These are phyloP conservation scores for Allophyes oxyacanthae DNA, from an alignment of 2,888 invertebrate species.

Conservation along the genomic window DNA sequence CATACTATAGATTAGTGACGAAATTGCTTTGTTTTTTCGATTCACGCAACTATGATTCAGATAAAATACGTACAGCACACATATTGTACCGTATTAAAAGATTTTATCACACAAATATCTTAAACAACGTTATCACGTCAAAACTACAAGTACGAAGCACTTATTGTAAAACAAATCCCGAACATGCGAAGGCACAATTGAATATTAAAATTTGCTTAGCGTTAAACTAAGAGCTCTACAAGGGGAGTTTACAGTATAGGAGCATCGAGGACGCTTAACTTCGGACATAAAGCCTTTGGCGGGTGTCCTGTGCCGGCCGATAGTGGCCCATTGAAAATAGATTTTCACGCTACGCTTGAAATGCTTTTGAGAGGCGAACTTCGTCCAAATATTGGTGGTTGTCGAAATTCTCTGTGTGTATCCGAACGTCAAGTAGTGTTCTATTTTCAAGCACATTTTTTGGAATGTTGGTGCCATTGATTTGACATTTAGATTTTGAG, in stretches of 20 bases:
- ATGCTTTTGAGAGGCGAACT: slow-evolving; percentile 79
- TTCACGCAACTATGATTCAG: slow-evolving; percentile 1
- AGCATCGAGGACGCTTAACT: slow-evolving; percentile 82
- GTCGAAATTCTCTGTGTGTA: slow-evolving; percentile 56
- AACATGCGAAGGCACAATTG: slow-evolving; percentile 82
- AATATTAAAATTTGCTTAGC: slow-evolving; percentile 88
- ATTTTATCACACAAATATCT: slow-evolving; percentile 3
- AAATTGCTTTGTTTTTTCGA: too few species aligned
- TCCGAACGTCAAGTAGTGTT: slow-evolving; percentile 51
- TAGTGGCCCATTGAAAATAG: slow-evolving; percentile 89
- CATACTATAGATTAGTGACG: too few species aligned
- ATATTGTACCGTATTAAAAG: neutral
- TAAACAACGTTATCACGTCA: slow-evolving; percentile 12
- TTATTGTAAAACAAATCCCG: slow-evolving; percentile 51
- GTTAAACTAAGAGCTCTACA: slow-evolving; percentile 76
- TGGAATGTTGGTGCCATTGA: slow-evolving; percentile 23
- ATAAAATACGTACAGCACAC: neutral
- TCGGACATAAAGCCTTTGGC: slow-evolving; percentile 83
- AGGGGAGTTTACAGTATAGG: slow-evolving; percentile 77
- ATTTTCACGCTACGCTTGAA: slow-evolving; percentile 85
- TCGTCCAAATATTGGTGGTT: slow-evolving; percentile 79
- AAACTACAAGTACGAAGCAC: slow-evolving; percentile 33
- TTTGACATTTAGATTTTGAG: slow-evolving; percentile 26
- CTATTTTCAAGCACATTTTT: slow-evolving; percentile 46
- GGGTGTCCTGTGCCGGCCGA: slow-evolving; percentile 83